Conservation (phyloP, 2,888 invertebrate species). For the Pristionchus fissidentatus region DNA sequence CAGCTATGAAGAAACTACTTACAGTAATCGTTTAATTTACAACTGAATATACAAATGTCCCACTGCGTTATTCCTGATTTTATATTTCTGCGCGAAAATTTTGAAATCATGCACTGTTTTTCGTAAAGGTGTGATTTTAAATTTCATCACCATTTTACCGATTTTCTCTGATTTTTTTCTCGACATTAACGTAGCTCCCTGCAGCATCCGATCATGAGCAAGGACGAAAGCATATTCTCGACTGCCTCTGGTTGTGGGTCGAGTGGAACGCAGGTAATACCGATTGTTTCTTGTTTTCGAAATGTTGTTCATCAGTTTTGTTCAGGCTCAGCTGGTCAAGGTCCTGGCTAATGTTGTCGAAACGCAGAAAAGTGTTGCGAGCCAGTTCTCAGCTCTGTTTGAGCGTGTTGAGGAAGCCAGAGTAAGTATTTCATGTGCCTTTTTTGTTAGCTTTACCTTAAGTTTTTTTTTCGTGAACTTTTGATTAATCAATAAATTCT, state of each 20-base stretch:
- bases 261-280: constrained; percentile 5
- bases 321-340: constrained; percentile 49
- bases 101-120: neutral
- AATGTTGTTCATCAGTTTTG: neutral
- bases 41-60: neutral
- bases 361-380: constrained; percentile 56
- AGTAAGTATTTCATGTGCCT: constrained; percentile 46
- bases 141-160: neutral
- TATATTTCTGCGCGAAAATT: neutral
- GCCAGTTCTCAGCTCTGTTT: constrained; percentile 53
- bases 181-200: neutral
- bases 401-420: constrained; percentile 57
- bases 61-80: neutral
- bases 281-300: neutral
- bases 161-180: neutral
- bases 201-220: constrained; percentile 9
- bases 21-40: neutral
- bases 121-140: constrained; percentile 18
- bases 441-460: neutral
- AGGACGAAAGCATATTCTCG: constrained; percentile 40
- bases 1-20: neutral
- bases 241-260: neutral
- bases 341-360: constrained; percentile 61
- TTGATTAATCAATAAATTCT: neutral
- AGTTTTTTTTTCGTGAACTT: no score